Evolutionary conservation across 2,113 vertebrate species (phyloP).

Genomic region (Heliornis fulica): DNA sequence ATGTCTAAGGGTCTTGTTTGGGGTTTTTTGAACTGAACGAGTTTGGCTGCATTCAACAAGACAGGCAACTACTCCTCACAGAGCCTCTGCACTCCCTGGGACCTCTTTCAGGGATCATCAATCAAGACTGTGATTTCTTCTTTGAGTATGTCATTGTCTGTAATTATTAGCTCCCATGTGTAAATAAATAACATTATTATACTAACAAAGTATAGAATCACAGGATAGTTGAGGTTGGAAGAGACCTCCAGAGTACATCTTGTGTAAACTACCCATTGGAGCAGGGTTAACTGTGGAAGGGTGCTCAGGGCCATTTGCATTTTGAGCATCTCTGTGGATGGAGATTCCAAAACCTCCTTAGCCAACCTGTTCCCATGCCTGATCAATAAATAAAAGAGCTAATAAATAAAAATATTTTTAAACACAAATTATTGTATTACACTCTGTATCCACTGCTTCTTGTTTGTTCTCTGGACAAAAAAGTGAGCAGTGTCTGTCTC

Average conservation of each 20-base stretch:
- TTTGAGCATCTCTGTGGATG: neutral
- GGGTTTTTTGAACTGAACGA: neutral
- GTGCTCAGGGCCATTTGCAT: neutral
- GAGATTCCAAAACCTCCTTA: neutral
- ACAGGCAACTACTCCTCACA: neutral
- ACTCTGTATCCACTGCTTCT: neutral
- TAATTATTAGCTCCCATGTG: neutral
- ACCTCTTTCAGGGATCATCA: neutral
- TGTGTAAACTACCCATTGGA: neutral
- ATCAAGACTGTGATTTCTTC: neutral
- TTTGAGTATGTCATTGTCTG: neutral
- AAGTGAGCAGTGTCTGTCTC: neutral
- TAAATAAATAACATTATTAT: neutral
- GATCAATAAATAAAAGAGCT: too few species aligned
- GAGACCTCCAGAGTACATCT: neutral
- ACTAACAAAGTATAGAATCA: neutral
- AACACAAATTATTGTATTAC: neutral
- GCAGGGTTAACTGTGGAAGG: neutral
- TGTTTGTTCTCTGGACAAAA: neutral
- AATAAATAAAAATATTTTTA: neutral
- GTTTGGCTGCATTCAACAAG: neutral
- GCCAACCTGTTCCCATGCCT: neutral
- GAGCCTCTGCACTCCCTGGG: neutral
- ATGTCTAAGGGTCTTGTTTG: neutral
- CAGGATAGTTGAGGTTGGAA: neutral